phyloP scores from a whole-genome alignment of 2,113 vertebrate genomes.

The Merops nubicus region DNA sequence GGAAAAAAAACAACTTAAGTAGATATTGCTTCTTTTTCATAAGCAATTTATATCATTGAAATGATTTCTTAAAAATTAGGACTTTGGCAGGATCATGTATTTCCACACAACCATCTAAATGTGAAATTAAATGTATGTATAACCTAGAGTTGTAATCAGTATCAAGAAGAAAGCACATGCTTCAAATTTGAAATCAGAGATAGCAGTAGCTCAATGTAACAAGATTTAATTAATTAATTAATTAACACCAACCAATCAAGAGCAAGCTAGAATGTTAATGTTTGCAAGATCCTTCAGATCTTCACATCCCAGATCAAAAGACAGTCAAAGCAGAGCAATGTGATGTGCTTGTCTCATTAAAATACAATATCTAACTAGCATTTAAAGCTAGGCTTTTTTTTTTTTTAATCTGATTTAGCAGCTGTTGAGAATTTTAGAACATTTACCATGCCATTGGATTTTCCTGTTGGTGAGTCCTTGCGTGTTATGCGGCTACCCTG shows the following conservation, averaged over 20 bases:
- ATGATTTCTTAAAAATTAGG: neutral
- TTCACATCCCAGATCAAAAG: neutral
- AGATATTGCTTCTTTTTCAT: neutral
- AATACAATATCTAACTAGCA: neutral
- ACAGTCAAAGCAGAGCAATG: neutral
- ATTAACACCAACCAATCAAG: neutral
- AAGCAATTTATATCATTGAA: neutral
- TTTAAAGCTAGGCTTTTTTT: neutral
- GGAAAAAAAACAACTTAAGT: neutral
- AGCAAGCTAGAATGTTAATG: neutral
- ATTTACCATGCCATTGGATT: neutral
- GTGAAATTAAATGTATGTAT: neutral
- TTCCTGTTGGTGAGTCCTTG: neutral
- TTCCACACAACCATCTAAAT: neutral
- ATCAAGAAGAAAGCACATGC: neutral
- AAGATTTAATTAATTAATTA: neutral
- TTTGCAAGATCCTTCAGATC: neutral
- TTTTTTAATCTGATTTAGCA: neutral
- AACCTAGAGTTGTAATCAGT: neutral
- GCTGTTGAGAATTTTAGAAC: neutral
- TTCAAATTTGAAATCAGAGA: neutral
- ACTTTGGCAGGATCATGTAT: neutral
- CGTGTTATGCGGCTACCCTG: neutral
- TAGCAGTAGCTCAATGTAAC: neutral
- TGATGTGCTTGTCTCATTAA: neutral